These are phyloP conservation scores for Proisotoma minuta DNA, from an alignment of 2,888 invertebrate species.

Conservation along the genomic window DNA sequence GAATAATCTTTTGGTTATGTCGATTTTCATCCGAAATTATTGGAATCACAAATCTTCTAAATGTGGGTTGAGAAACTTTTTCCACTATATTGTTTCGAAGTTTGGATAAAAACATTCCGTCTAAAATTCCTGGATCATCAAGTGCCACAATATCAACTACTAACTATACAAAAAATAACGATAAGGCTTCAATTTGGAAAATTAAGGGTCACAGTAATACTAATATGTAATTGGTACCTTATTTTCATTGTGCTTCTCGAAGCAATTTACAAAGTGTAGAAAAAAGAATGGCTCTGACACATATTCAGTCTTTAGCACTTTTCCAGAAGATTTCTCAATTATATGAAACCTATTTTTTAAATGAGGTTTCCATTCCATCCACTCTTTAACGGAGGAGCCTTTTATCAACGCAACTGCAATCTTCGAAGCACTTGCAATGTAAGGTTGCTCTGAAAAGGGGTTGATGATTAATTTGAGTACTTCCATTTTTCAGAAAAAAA, in stretches of 20 bases:
- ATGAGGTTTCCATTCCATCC: constrained; percentile 52
- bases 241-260: constrained; percentile 50
- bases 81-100: constrained; percentile 45
- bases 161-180: constrained; percentile 38
- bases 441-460: constrained; percentile 54
- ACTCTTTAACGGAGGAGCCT: constrained; percentile 50
- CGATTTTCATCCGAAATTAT: constrained; percentile 41
- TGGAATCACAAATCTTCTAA: constrained; percentile 42
- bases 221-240: not conserved
- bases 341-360: constrained; percentile 51
- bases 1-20: constrained; percentile 50
- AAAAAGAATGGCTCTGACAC: constrained; percentile 53
- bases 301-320: constrained; percentile 50
- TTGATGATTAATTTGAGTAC: constrained; percentile 39
- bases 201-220: not conserved
- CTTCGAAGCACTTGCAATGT: constrained; percentile 52
- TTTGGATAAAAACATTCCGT: constrained; percentile 50
- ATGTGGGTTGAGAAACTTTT: constrained; percentile 38
- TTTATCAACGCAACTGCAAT: constrained; percentile 51
- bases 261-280: constrained; percentile 56
- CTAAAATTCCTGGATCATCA: constrained; percentile 50
- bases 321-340: constrained; percentile 52
- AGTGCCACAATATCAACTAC: constrained; percentile 51
- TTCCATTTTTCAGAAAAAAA: not conserved
- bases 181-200: not conserved